Evolutionary conservation across 2,888 invertebrate genomes (phyloP), one percentile per base, ranked within the genome.

Genomic region (Acronicta alni): DNA sequence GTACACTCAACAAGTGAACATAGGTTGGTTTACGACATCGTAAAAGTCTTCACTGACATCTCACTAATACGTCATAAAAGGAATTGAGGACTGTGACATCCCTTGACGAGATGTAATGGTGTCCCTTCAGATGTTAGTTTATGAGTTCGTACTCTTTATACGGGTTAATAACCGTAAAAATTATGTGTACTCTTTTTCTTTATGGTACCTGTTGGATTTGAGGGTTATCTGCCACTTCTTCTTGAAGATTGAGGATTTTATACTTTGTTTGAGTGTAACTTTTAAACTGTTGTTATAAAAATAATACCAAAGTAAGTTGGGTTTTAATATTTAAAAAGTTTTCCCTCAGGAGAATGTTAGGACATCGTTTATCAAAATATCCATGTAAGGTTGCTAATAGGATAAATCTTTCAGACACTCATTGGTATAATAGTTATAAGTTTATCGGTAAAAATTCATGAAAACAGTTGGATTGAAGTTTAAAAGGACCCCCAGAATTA

Each of bases 21-120:
- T 89, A 90, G 89, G 89, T 84, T 85, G 85, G 74, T 91, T 91
- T 91, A 91, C 84, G 89, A 87, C 68, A 79, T 80, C 84, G 83
- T 91, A 91, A 91, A 91, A 83, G 83, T 83, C 83, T 70, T 70
- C 81, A 83, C 84, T 86, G 85, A 85, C 92, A 85, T 88, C 91
- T 91, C 87, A 91, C 90, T 91, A 90, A 89, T 91, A 89, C 88
- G 87, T 91, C 91, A 91, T 91, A 91, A 91, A 90, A 63, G 82
- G 81, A 71, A 82, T 83, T 72, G 81, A 76, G 67, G 48, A 65
- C 67, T 75, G 77, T 75, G 62, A 77, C 73, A 77, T 67, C 72
- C 71, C 72, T 67, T 80, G 79, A 79, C 79, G 80, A 77, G 81
- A 79, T 77, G 79, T 80, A 77, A 82, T 73, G 74, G 74, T 69